Evolutionary conservation across 2,888 invertebrate species (phyloP), one percentile per base, ranked within the genome.

Genomic region (Plebejus melissa): DNA sequence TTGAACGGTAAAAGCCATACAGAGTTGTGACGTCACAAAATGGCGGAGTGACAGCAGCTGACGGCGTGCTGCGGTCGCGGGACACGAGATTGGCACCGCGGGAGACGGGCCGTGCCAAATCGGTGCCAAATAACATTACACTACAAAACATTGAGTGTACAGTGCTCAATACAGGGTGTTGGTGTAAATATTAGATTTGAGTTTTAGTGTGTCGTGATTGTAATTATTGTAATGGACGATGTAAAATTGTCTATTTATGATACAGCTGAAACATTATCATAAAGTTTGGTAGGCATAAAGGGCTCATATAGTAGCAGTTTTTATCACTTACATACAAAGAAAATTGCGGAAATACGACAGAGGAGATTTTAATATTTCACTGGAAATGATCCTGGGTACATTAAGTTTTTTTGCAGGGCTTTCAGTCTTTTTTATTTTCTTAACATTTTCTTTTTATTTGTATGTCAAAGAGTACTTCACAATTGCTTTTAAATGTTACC

Each of bases 31-130:
- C 38, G 70, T 70, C 70, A 70, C 38, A 41, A 38, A 70, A 70
- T 70, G 70, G 41, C 41, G 70, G 65, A 65, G 5, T 65, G 65
- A 65, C 65, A 22, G 70, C 70, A 70, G 70, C 70, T 70, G 70
- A 70, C 70, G 70, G 65, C 65, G 65, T 65, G n/a, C 41, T 70
- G 70, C 70, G 70, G 70, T 41, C 70, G 70, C 70, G 22, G 70
- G 41, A 70, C 70, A 70, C n/a, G 70, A 70, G 41, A 70, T 70
- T 70, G 70, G 70, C 70, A 70, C 70, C 70, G 70, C 41, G 41
- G 70, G 38, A 70, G 38, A 70, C 70, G 41, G 70, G 38, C 70
- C 41, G 70, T 70, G 70, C 70, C 70, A 70, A 70, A 70, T 41
- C 70, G 70, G 41, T 70, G 41, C 70, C 70, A 70, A 70, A 70